Conservation (phyloP, 2,797 vertebrate genomes). For the Falco biarmicus region DNA sequence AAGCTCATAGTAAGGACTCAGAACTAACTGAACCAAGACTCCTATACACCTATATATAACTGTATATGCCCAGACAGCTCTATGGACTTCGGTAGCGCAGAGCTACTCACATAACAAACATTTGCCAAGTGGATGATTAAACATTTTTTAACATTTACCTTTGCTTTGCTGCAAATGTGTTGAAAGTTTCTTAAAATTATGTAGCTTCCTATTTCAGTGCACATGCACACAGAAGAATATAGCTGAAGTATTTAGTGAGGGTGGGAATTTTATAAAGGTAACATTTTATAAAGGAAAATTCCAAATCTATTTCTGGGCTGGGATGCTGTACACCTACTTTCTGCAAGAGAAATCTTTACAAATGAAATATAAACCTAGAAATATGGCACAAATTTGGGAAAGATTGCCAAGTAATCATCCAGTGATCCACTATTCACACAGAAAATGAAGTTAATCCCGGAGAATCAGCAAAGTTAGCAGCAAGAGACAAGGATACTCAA, state of each 20-base stretch:
- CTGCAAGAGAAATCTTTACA: not conserved
- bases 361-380: not conserved
- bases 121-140: not conserved
- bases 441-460: slow-evolving; percentile 3
- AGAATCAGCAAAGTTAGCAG: slow-evolving; percentile 9
- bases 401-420: not conserved
- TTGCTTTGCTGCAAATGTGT: not conserved
- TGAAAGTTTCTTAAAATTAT: not conserved
- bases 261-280: not conserved
- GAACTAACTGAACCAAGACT: not conserved
- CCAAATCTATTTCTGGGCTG: not conserved
- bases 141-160: not conserved
- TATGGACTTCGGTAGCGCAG: not conserved
- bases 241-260: not conserved
- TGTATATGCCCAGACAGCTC: not conserved
- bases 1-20: not conserved
- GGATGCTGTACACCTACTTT: not conserved
- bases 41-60: not conserved
- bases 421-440: not conserved
- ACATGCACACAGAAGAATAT: not conserved
- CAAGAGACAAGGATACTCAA: not conserved
- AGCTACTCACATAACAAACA: not conserved
- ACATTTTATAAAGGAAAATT: not conserved
- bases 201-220: not conserved
- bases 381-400: not conserved